Percentiles rank a stretch among this genome's conserved stretches.
Conservation (phyloP, 2,113 vertebrate genomes). For the Sarotherodon lohbergeri region DNA sequence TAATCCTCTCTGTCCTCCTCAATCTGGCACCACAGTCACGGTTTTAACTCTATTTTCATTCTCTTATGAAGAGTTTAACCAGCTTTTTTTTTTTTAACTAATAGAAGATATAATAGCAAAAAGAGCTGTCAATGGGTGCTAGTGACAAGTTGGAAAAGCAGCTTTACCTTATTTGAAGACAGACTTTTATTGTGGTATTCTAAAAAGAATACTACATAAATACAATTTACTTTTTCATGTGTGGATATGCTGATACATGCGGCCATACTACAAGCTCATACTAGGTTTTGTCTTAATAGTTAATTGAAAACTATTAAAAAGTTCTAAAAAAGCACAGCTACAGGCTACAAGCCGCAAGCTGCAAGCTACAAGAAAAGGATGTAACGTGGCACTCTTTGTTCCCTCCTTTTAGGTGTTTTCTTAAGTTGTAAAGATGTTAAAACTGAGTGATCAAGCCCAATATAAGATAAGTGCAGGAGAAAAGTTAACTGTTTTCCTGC, state of each 20-base stretch:
- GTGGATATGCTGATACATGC: not conserved
- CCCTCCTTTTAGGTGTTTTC: not conserved
- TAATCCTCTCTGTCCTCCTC: conserved; percentile 88
- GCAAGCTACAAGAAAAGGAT: not conserved
- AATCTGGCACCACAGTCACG: conserved; percentile 76
- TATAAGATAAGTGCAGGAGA: not conserved
- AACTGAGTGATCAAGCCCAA: not conserved
- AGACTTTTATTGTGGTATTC: not conserved
- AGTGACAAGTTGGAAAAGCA: not conserved
- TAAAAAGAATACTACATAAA: too few species aligned
- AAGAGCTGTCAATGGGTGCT: not conserved
- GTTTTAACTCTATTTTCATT: conserved; percentile 72
- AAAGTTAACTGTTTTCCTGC: not conserved
- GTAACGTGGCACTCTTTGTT: not conserved
- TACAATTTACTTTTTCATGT: not conserved
- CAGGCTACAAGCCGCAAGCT: not conserved
- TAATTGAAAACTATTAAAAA: not conserved
- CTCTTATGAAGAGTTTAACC: conserved; percentile 32
- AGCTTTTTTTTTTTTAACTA: not conserved
- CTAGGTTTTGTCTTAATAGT: not conserved
- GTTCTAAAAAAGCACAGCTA: not conserved
- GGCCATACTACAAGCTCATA: not conserved
- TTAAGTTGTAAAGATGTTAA: not conserved
- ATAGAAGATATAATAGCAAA: not conserved
- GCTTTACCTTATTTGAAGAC: not conserved